Evolutionary conservation across 2,888 invertebrate genomes (phyloP).

Genomic region (Zele albiditarsus): DNA sequence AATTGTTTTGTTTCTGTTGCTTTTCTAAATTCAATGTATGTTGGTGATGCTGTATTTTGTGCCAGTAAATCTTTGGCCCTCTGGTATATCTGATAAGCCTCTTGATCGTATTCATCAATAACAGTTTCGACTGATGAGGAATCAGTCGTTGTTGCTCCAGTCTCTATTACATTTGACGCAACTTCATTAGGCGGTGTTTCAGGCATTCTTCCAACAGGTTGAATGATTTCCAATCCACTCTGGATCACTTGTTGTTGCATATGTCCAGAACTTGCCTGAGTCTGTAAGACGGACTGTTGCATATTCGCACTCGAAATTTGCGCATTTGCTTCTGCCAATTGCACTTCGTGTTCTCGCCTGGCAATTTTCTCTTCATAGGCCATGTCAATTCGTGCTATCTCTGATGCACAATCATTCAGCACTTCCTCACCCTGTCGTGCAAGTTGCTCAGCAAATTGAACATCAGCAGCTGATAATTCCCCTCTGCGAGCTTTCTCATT

Average conservation of each 20-base stretch:
- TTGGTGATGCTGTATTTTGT: constrained; percentile 74
- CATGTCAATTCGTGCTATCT: constrained; percentile 60
- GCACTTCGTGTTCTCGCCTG: constrained; percentile 74
- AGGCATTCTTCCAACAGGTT: constrained; percentile 12
- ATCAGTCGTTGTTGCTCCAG: constrained; percentile 13
- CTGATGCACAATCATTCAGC: constrained; percentile 56
- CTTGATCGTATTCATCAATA: constrained; percentile 65
- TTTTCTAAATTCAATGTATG: constrained; percentile 77
- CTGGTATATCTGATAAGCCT: constrained; percentile 76
- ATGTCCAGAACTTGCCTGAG: constrained; percentile 9
- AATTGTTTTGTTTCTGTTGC: constrained; percentile 82
- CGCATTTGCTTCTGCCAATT: constrained; percentile 72
- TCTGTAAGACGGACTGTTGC: constrained; percentile 35
- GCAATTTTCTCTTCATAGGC: constrained; percentile 59
- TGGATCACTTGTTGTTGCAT: constrained; percentile 27
- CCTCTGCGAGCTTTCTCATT: constrained; percentile 64
- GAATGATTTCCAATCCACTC: constrained; percentile 13
- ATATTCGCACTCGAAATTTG: constrained; percentile 47
- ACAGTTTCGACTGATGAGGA: constrained; percentile 25
- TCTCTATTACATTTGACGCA: neutral
- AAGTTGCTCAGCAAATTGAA: constrained; percentile 60
- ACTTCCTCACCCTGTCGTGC: constrained; percentile 61
- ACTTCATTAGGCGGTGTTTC: constrained; percentile 35
- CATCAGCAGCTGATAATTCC: constrained; percentile 53
- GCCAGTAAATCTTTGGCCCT: constrained; percentile 77